These are phyloP conservation scores for Platichthys stellatus DNA, from an alignment of 2,113 vertebrate genomes.

Conservation along the genomic window DNA sequence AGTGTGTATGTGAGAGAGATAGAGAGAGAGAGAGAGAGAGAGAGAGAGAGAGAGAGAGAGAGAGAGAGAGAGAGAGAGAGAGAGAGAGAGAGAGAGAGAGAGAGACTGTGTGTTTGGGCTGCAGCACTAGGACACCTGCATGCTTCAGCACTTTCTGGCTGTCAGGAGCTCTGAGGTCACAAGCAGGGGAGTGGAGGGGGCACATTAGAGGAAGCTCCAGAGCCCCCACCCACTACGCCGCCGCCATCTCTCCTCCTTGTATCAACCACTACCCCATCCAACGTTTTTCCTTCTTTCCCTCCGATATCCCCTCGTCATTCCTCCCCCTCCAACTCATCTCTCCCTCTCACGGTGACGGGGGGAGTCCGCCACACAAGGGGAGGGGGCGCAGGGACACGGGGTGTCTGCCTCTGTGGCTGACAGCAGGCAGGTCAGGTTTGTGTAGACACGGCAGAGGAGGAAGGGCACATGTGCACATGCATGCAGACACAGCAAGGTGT, in stretches of 20 bases:
- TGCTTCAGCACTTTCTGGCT: slow-evolving; percentile 79
- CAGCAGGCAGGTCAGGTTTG: slow-evolving; percentile 71
- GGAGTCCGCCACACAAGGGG: slow-evolving; percentile 53
- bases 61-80: too few species aligned
- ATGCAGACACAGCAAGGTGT: slow-evolving; percentile 6
- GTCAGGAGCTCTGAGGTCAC: slow-evolving; percentile 76
- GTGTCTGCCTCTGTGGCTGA: slow-evolving; percentile 62
- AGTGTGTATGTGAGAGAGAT: slow-evolving; percentile 8
- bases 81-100: background rate
- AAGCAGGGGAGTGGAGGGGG: slow-evolving; percentile 62
- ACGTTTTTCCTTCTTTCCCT: background rate
- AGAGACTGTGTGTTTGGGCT: slow-evolving; percentile 54
- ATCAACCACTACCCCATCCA: slow-evolving; percentile 16
- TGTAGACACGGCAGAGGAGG: slow-evolving; percentile 20
- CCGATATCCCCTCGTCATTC: slow-evolving; percentile 17
- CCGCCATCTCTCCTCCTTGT: slow-evolving; percentile 2
- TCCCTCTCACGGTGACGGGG: slow-evolving; percentile 52
- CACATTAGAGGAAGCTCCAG: slow-evolving; percentile 67
- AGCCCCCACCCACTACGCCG: slow-evolving; percentile 46
- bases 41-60: background rate
- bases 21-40: slow-evolving; percentile 8
- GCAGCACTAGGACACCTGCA: slow-evolving; percentile 72
- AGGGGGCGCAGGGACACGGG: slow-evolving; percentile 23
- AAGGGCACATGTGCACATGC: slow-evolving; percentile 29
- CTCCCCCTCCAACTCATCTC: slow-evolving; percentile 4